Conservation (phyloP, 1,140 invertebrate species). For the Lucilia sericata region DNA sequence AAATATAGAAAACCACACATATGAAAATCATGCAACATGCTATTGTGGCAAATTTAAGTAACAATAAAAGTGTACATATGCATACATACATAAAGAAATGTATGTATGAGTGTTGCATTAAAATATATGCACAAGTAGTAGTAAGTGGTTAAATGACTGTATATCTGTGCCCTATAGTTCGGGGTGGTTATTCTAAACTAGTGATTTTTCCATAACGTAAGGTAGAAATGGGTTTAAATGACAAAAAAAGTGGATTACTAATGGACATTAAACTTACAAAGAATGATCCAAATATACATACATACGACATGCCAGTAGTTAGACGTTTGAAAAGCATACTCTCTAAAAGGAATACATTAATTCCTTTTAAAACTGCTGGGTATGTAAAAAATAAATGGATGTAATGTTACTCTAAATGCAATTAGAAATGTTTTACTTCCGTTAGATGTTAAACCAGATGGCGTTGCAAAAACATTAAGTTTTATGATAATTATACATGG, state of each 20-base stretch:
- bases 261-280: no score
- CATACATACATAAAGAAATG: neutral
- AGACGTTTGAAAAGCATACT: no score
- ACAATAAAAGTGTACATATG: neutral
- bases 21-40: constrained; percentile 23
- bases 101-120: neutral
- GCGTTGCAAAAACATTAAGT: constrained; percentile 18
- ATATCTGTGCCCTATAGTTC: neutral
- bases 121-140: neutral
- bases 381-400: neutral
- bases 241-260: no score
- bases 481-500: constrained; percentile 35
- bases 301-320: no score
- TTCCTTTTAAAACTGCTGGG: neutral
- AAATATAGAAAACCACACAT: neutral
- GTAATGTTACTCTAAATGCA: constrained; percentile 9
- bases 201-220: no score
- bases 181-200: no score
- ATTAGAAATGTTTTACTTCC: constrained; percentile 31
- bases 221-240: no score
- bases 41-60: neutral
- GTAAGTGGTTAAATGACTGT: neutral
- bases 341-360: no score
- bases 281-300: no score
- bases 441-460: constrained; percentile 32